phyloP scores from a whole-genome alignment of 2,113 vertebrate species.

The Hyla sarda region DNA sequence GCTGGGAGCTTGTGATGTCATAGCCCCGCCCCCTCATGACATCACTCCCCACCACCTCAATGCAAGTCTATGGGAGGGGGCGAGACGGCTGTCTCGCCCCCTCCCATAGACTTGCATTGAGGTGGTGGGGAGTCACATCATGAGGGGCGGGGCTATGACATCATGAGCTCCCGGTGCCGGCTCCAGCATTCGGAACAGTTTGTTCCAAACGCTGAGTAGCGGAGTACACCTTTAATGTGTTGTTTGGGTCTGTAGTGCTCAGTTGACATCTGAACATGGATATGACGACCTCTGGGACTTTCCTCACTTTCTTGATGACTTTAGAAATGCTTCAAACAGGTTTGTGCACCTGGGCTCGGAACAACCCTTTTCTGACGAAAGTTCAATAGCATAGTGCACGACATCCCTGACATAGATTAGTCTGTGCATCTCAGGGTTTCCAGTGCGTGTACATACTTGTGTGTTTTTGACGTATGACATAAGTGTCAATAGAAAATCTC shows the following conservation, averaged over 20 bases:
- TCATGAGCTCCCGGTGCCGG: too few relatives aligned
- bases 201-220: too few relatives aligned
- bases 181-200: too few relatives aligned
- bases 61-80: too few relatives aligned
- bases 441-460: neutral
- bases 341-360: slow-evolving; percentile 3
- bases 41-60: too few relatives aligned
- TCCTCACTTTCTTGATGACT: neutral
- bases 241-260: neutral
- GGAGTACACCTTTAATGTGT: too few relatives aligned
- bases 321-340: neutral
- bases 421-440: neutral
- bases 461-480: slow-evolving; percentile 6
- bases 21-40: too few relatives aligned
- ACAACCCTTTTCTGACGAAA: neutral
- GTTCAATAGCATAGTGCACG: neutral
- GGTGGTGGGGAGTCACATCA: too few relatives aligned
- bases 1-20: too few relatives aligned
- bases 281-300: neutral
- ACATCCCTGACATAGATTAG: neutral
- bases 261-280: neutral
- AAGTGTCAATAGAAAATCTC: slow-evolving; percentile 19
- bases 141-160: too few relatives aligned
- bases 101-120: too few relatives aligned
- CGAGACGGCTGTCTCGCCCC: too few relatives aligned